Evolutionary conservation across 53 echinoderm and acorn worm species (phyloP).

Genomic region (Actinopyga echinites): DNA sequence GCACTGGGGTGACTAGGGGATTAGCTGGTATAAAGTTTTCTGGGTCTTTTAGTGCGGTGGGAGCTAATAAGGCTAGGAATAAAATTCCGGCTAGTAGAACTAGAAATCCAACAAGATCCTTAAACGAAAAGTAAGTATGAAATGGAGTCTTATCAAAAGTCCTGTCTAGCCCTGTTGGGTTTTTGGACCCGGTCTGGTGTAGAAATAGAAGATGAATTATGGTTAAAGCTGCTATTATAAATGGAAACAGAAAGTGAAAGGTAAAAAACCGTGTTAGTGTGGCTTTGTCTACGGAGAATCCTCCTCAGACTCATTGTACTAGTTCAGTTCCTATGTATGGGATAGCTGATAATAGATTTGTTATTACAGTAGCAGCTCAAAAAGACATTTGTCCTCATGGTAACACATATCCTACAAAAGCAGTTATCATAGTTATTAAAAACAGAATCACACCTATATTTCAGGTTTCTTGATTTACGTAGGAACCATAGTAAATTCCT

Average conservation of each 20-base stretch:
- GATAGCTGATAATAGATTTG: constrained; percentile 63
- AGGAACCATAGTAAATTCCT: constrained; percentile 72
- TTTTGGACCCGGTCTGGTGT: constrained; percentile 71
- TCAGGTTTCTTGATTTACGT: constrained; percentile 64
- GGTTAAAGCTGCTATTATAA: constrained; percentile 55
- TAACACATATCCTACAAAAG: constrained; percentile 74
- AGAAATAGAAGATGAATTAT: constrained; percentile 65
- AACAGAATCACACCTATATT: constrained; percentile 66
- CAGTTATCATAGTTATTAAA: constrained; percentile 62
- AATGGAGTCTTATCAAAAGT: constrained; percentile 69
- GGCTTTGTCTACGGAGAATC: constrained; percentile 75
- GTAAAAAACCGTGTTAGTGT: constrained; percentile 70
- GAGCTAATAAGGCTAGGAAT: constrained; percentile 51
- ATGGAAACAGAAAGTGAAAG: constrained; percentile 76
- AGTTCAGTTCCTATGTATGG: constrained; percentile 58
- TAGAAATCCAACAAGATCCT: constrained; percentile 68
- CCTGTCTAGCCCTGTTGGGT: constrained; percentile 62
- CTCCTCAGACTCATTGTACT: constrained; percentile 79
- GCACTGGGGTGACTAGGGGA: constrained; percentile 64
- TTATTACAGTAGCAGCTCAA: constrained; percentile 77
- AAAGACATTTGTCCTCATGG: constrained; percentile 87
- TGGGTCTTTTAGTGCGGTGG: constrained; percentile 63
- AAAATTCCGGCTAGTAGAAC: background rate
- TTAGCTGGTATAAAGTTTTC: constrained; percentile 74
- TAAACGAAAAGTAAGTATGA: constrained; percentile 64